A percentile compares a stretch with the other conserved stretches of the same genome.
phyloP scores from a whole-genome alignment of 2,888 invertebrate genomes.

The Notodonta ziczac region DNA sequence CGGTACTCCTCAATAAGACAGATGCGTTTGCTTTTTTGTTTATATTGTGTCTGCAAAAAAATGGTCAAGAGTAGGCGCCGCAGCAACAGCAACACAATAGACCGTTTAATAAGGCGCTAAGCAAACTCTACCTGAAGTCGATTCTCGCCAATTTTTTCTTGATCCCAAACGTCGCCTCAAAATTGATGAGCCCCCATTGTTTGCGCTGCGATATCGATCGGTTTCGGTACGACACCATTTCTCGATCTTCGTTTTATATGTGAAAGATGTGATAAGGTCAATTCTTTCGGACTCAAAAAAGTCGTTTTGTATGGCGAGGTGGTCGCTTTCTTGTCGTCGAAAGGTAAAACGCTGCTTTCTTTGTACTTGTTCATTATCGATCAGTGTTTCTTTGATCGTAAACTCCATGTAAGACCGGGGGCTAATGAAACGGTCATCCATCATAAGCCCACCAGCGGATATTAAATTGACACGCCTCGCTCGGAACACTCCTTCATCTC shows the following conservation, averaged over 20 bases:
- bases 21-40: conserved; percentile 50
- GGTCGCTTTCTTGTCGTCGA: conserved; percentile 21
- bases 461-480: conserved; percentile 79
- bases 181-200: conserved; percentile 73
- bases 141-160: conserved; percentile 63
- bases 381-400: conserved; percentile 52
- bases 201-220: conserved; percentile 58
- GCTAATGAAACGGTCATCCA: conserved; percentile 73
- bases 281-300: no score
- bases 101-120: conserved; percentile 67
- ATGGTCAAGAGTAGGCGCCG: conserved; percentile 67
- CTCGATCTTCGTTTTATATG: conserved; percentile 32
- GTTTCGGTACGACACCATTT: conserved; percentile 47
- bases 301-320: no score
- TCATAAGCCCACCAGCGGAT: conserved; percentile 74
- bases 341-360: conserved; percentile 43
- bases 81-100: conserved; percentile 62
- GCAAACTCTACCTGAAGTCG: conserved; percentile 66
- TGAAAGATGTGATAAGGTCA: conserved; percentile 30
- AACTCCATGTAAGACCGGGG: conserved; percentile 45
- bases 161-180: conserved; percentile 50
- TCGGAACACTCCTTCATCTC: conserved; percentile 62
- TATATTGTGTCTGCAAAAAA: conserved; percentile 55
- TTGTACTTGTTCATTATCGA: conserved; percentile 33
- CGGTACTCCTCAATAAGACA: conserved; percentile 33